Conservation (phyloP, 2,113 vertebrate species). For the Neogale vison region DNA sequence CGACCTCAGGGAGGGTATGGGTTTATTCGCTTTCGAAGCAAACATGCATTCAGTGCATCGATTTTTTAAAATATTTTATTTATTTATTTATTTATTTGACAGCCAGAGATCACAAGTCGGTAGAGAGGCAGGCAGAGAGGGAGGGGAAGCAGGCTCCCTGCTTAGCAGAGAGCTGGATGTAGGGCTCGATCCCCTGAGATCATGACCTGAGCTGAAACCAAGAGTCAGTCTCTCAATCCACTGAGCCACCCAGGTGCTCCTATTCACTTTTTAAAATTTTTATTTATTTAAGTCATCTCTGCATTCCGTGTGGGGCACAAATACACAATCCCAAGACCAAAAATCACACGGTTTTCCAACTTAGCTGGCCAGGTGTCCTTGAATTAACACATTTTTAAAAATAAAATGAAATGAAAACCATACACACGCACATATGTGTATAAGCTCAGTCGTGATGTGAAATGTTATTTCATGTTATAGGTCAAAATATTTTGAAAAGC, state of each 20-base stretch:
- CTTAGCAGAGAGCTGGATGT: background rate
- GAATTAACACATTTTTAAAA: background rate
- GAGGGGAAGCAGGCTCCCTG: background rate
- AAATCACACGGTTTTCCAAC: background rate
- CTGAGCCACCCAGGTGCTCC: background rate
- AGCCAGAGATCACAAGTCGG: too few relatives aligned
- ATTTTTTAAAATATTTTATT: background rate
- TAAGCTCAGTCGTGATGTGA: background rate
- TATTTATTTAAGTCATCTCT: background rate
- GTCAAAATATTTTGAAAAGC: background rate
- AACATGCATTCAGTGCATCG: background rate
- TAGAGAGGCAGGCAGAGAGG: too few relatives aligned
- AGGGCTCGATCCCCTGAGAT: background rate
- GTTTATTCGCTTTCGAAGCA: background rate
- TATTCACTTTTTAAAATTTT: background rate
- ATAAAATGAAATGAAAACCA: background rate
- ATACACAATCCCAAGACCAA: background rate
- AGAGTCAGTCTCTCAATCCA: background rate
- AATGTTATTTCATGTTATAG: constrained; percentile 12
- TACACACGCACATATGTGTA: background rate
- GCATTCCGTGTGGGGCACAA: background rate
- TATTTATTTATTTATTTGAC: background rate
- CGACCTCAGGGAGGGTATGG: background rate
- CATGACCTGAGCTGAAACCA: background rate
- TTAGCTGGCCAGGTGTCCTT: background rate